These are phyloP conservation scores for Xiphophorus birchmanni DNA, from an alignment of 2,797 vertebrate genomes.

Conservation along the genomic window DNA sequence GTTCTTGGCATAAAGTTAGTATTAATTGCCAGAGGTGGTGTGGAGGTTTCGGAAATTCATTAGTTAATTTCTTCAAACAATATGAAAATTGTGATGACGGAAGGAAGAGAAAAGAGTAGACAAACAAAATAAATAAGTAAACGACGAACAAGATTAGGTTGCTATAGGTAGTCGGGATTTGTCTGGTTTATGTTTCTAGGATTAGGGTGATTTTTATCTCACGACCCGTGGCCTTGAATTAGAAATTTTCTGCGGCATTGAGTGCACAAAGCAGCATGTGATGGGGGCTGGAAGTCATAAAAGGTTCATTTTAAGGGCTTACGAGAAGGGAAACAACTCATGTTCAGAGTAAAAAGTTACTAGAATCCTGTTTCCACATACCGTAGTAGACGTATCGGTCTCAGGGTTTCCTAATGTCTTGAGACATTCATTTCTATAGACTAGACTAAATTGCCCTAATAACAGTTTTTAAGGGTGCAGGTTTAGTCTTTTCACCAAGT, in stretches of 20 bases:
- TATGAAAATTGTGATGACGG: neutral
- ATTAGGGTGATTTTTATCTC: neutral
- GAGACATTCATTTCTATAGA: neutral
- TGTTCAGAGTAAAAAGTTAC: neutral
- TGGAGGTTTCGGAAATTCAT: constrained; percentile 25
- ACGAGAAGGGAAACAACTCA: constrained; percentile 1
- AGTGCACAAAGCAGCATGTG: neutral
- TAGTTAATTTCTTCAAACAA: neutral
- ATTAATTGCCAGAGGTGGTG: constrained; percentile 31
- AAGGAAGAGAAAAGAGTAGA: neutral
- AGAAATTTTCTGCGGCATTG: neutral
- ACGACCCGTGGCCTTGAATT: neutral
- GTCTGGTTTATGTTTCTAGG: neutral
- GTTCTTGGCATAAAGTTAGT: constrained; percentile 43
- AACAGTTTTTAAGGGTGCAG: neutral
- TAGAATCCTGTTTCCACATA: neutral
- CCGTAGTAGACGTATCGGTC: neutral
- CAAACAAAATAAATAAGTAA: neutral
- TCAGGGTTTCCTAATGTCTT: neutral
- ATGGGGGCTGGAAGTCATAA: neutral
- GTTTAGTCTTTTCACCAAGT: neutral
- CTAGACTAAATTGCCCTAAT: neutral
- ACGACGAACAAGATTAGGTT: neutral
- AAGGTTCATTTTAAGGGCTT: constrained; percentile 1
- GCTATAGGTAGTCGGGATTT: neutral